Evolutionary conservation across 35 echinoderm and acorn worm genomes (phyloP).

Genomic region (Lytechinus pictus): DNA sequence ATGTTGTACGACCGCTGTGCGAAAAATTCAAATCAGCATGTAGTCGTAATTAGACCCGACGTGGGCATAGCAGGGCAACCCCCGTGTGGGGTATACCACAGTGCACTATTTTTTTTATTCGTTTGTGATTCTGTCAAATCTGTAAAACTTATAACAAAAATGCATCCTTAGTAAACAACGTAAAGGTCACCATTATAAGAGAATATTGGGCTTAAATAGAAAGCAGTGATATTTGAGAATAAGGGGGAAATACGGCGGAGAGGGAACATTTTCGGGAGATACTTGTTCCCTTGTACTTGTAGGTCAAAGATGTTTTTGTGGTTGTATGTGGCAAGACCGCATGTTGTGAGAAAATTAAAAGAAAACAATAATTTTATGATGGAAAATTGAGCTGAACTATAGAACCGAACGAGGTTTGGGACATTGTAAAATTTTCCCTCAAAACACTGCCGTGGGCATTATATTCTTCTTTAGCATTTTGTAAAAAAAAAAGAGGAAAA

Average conservation of each 20-base stretch:
- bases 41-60: slow-evolving; percentile 52
- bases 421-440: neutral
- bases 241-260: neutral
- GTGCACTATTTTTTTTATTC: neutral
- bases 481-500: too few species aligned
- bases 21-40: slow-evolving; percentile 54
- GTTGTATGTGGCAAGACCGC: slow-evolving; percentile 28
- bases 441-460: neutral
- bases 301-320: neutral
- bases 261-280: neutral
- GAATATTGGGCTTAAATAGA: neutral
- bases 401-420: neutral
- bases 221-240: neutral
- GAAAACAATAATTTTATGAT: slow-evolving; percentile 21
- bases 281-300: neutral
- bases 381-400: slow-evolving; percentile 25
- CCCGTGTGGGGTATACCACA: slow-evolving; percentile 52
- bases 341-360: slow-evolving; percentile 16
- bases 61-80: slow-evolving; percentile 44
- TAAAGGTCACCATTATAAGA: neutral
- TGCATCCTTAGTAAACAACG: too few species aligned
- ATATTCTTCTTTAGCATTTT: neutral
- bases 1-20: slow-evolving; percentile 15
- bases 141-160: neutral
- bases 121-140: neutral